Percentiles rank a stretch among this genome's conserved stretches.
phyloP scores from a whole-genome alignment of 2,888 invertebrate genomes.

The Stenichneumon culpator region DNA sequence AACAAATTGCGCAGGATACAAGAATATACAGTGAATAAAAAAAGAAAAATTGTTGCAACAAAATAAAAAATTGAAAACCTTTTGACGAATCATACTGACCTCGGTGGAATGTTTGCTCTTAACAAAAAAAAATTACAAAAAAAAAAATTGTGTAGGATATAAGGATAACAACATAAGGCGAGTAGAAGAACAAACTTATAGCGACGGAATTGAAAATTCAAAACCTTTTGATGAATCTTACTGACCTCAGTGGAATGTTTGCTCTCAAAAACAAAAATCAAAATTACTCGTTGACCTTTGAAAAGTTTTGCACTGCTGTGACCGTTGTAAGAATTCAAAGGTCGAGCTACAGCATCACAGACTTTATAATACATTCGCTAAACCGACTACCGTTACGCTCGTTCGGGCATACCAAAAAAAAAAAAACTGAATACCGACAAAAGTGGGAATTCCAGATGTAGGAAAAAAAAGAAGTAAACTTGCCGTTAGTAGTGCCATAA shows the following conservation, averaged over 20 bases:
- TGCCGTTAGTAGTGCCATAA: not conserved
- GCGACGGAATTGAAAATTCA: not conserved
- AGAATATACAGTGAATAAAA: not conserved
- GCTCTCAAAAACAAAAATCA: constrained; percentile 62
- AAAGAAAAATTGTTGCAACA: not conserved
- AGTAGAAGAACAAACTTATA: not conserved
- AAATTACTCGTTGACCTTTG: constrained; percentile 52
- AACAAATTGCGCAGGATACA: not conserved
- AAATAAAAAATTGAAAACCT: not conserved
- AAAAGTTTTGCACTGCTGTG: not conserved
- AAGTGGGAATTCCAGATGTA: constrained; percentile 30
- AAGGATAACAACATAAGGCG: not conserved
- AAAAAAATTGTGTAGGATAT: not conserved
- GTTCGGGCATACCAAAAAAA: not conserved
- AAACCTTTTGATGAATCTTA: not conserved
- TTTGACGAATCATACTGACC: not conserved
- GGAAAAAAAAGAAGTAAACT: not conserved
- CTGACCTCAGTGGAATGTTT: constrained; percentile 53
- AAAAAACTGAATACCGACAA: not conserved
- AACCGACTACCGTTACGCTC: constrained; percentile 6
- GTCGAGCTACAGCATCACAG: not conserved
- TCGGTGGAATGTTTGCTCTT: constrained; percentile 66
- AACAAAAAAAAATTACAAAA: constrained; percentile 58
- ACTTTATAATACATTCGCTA: not conserved
- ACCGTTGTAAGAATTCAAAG: not conserved